phyloP scores from a whole-genome alignment of 2,888 invertebrate species.

The Aphidius colemani region DNA sequence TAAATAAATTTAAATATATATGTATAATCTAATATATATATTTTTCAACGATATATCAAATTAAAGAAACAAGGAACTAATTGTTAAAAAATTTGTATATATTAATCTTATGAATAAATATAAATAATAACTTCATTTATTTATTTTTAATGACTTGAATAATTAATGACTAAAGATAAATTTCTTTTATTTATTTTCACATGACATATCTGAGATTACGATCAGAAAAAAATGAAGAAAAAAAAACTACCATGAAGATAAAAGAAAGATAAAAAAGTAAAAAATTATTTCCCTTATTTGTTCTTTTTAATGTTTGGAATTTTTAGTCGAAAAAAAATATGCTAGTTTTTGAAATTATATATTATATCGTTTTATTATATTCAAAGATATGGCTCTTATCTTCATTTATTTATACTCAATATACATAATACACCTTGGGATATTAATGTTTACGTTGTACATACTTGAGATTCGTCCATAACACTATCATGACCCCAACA shows the following conservation, averaged over 20 bases:
- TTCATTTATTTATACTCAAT: not conserved
- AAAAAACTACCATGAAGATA: conserved; percentile 6
- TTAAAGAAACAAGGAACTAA: no score
- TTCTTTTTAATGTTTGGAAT: no score
- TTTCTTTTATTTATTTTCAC: conserved; percentile 13
- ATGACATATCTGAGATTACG: not conserved
- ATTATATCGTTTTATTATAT: not conserved
- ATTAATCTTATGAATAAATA: not conserved
- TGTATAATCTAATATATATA: no score
- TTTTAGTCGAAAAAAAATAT: conserved; percentile 5
- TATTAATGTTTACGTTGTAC: conserved; percentile 28
- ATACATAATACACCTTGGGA: not conserved
- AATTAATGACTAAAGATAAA: no score
- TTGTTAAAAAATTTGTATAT: no score
- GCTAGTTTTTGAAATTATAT: conserved; percentile 5
- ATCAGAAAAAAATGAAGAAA: conserved; percentile 1
- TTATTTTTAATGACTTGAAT: no score
- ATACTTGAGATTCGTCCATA: conserved; percentile 22
- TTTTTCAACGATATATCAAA: no score
- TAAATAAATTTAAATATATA: no score
- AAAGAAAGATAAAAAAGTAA: conserved; percentile 13
- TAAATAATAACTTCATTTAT: not conserved
- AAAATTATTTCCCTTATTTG: not conserved
- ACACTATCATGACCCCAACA: conserved; percentile 44
- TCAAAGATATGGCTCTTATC: conserved; percentile 3